A percentile compares a stretch with the other conserved stretches of the same genome.
phyloP scores from a whole-genome alignment of 2,113 vertebrate species.

The Anser cygnoides region DNA sequence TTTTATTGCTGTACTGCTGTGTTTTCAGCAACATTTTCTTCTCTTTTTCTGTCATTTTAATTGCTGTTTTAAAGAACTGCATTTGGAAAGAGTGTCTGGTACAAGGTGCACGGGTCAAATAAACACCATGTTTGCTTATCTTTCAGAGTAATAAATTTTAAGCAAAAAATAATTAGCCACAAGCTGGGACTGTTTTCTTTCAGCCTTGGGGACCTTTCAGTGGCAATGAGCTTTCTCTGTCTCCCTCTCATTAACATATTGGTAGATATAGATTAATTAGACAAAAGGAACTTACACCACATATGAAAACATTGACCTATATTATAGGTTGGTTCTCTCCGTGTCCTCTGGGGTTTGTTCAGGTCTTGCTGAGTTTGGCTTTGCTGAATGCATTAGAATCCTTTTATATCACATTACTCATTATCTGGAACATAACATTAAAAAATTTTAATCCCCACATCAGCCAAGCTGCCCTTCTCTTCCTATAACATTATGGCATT shows the following conservation, averaged over 20 bases:
- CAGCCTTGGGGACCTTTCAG: neutral
- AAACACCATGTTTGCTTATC: slow-evolving; percentile 43
- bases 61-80: neutral
- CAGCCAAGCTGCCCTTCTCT: neutral
- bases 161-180: slow-evolving; percentile 38
- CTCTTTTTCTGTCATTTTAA: neutral
- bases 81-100: neutral
- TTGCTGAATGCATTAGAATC: neutral
- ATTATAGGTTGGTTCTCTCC: neutral
- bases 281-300: neutral
- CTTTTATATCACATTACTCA: neutral
- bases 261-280: slow-evolving; percentile 29
- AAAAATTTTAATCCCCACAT: neutral
- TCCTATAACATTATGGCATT: neutral
- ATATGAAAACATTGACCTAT: neutral
- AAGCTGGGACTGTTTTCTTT: slow-evolving; percentile 16
- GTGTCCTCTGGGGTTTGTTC: neutral
- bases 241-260: neutral
- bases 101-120: slow-evolving; percentile 25
- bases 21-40: neutral
- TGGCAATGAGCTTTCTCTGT: neutral
- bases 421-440: neutral
- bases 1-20: neutral
- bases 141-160: neutral
- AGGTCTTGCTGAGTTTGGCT: neutral